Evolutionary conservation across 92 coral and sea anemone species (phyloP), one percentile per base, ranked within the genome.

Genomic region (Actinostola sp.): DNA sequence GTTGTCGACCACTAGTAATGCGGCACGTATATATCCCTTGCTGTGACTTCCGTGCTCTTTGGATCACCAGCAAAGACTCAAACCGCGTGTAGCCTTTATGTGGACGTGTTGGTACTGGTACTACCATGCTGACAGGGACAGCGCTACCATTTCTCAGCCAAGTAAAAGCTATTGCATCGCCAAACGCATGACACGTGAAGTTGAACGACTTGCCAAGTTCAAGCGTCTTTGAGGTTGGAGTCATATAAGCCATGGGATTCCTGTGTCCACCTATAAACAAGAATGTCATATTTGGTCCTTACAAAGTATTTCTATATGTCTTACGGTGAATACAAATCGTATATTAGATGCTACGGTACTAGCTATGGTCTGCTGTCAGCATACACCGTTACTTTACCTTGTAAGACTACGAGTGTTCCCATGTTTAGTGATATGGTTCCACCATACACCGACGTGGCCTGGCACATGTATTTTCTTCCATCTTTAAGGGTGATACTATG

Each of bases 111-210:
- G 88, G 78, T 28, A 83, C 73, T 9, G 56, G 39, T 14, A 43
- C 25, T 2, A 75, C 86, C 31, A 71, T 65, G 32, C 35, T 53
- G 14, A 20, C 20, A 17, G 92, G 73, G 49, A 90, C 78, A 3
- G 42, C n/a, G 3, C 27, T 61, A 13, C 89, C 79, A 56, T 87
- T 81, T 75, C 72, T 90, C 38, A 67, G 58, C 97, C 97, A 90
- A 12, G 85, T 39, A 21, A 87, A 69, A 8, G 75, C 64, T 19
- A 80, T 53, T 9, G 66, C 82, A 52, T 87, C 79, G 35, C 92
- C 97, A n/a, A 85, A 86, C 15, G 79, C 88, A 23, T 78, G 73
- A 32, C 97, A 90, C n/a, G 92, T 71, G 64, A 90, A 83, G 53
- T 84, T 87, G 38, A 66, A 72, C 45, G 49, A 44, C 55, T 84